Percentiles rank a stretch among this genome's conserved stretches.
Evolutionary conservation across 1,140 invertebrate species (phyloP).

Genomic region (Ridgeia piscesae): DNA sequence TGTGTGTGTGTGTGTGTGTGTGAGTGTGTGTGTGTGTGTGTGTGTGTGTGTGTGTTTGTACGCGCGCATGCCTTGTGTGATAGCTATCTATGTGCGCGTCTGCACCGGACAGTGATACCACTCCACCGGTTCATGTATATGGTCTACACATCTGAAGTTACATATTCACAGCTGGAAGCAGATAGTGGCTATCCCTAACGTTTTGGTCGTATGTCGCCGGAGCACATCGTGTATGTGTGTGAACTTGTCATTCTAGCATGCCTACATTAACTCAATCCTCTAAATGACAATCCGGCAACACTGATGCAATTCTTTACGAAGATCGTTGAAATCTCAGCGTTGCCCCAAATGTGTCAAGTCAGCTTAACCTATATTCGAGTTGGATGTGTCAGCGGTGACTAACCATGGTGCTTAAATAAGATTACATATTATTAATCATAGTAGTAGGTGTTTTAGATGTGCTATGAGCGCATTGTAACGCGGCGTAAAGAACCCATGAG

Average conservation of each 20-base stretch:
- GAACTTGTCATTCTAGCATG: neutral
- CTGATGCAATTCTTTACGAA: neutral
- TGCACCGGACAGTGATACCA: neutral
- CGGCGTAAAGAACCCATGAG: neutral
- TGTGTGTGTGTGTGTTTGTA: slow-evolving; percentile 19
- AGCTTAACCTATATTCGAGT: neutral
- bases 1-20: slow-evolving; percentile 19
- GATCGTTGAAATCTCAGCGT: neutral
- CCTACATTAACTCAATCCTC: neutral
- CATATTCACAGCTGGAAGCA: no score
- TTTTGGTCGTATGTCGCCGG: neutral
- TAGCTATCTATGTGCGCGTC: neutral
- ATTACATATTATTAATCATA: neutral
- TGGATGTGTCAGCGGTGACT: neutral
- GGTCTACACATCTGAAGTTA: neutral
- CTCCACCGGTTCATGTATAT: neutral
- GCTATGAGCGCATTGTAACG: neutral
- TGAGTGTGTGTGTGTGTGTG: slow-evolving; percentile 24
- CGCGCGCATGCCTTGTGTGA: slow-evolving; percentile 4
- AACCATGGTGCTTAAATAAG: no score
- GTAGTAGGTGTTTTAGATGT: neutral
- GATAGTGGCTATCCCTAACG: no score
- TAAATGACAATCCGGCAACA: neutral
- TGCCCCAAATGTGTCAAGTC: neutral
- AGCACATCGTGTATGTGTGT: neutral